Conservation (phyloP, 2,797 vertebrate genomes). For the Clarias platycephalus region DNA sequence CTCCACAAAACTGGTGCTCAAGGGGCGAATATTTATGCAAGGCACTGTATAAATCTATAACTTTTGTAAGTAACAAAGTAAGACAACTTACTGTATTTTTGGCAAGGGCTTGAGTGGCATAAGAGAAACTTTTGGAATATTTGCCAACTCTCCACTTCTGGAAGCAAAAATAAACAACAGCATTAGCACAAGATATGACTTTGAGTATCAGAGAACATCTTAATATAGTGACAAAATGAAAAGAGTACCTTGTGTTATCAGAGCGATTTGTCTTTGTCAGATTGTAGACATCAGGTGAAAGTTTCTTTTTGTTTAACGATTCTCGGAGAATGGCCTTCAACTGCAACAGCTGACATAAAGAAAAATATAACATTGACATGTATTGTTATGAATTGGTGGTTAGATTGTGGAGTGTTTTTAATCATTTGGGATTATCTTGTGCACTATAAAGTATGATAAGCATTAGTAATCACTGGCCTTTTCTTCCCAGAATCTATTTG, state of each 20-base stretch:
- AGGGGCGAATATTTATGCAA: neutral
- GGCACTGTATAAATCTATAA: neutral
- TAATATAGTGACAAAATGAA: neutral
- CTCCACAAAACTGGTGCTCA: neutral
- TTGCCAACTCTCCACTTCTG: conserved; percentile 50
- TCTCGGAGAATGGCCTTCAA: conserved; percentile 64
- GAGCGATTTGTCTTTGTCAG: conserved; percentile 44
- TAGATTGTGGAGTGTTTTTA: neutral
- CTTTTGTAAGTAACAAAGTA: neutral
- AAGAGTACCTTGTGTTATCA: conserved; percentile 51
- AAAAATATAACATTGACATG: neutral
- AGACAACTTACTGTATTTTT: conserved; percentile 65
- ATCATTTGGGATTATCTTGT: neutral
- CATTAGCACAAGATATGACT: neutral
- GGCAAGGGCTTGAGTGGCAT: conserved; percentile 57
- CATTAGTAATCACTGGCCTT: neutral
- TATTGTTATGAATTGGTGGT: neutral
- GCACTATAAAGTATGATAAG: neutral
- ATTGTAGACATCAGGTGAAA: conserved; percentile 50
- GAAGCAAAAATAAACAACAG: conserved; percentile 26
- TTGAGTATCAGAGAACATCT: neutral
- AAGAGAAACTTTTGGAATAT: conserved; percentile 60
- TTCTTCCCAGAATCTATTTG: neutral
- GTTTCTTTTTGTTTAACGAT: conserved; percentile 53
- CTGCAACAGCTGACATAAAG: conserved; percentile 62